Evolutionary conservation across 2,113 vertebrate species (phyloP).

Genomic region (Dasyurus viverrinus): DNA sequence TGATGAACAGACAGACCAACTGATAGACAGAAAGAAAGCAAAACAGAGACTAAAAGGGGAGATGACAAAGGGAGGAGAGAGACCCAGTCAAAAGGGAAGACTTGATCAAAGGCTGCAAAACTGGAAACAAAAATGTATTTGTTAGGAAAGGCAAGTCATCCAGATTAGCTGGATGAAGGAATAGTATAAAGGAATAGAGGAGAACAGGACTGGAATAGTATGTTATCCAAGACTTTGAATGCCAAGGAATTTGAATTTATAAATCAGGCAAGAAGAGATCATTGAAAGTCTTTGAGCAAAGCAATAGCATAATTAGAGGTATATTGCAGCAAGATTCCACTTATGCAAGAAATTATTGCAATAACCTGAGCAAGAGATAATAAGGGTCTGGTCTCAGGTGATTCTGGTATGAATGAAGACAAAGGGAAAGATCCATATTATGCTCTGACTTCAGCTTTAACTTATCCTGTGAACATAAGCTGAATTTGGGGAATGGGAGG

Average conservation of each 20-base stretch:
- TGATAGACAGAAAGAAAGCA: accelerated
- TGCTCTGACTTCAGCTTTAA: background rate
- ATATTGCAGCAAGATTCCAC: background rate
- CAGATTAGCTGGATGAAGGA: too few species aligned
- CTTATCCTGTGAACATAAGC: background rate
- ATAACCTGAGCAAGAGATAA: background rate
- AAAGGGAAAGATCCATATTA: background rate
- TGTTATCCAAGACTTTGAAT: background rate
- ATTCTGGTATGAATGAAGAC: background rate
- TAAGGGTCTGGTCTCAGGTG: background rate
- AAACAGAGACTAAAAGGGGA: accelerated
- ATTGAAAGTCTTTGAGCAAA: background rate
- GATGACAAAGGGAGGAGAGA: background rate
- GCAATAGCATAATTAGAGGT: background rate
- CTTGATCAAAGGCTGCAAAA: too few species aligned
- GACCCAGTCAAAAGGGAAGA: background rate
- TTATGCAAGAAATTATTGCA: background rate
- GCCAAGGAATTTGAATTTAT: background rate
- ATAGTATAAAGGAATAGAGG: background rate
- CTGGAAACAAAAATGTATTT: too few species aligned
- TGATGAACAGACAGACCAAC: accelerated
- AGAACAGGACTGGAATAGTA: background rate
- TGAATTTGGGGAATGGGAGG: background rate
- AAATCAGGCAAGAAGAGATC: background rate
- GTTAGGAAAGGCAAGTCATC: background rate